Percentiles rank a stretch among this genome's conserved stretches.
Evolutionary conservation across 2,797 vertebrate species (phyloP).

Genomic region (Gobio occitaniae): DNA sequence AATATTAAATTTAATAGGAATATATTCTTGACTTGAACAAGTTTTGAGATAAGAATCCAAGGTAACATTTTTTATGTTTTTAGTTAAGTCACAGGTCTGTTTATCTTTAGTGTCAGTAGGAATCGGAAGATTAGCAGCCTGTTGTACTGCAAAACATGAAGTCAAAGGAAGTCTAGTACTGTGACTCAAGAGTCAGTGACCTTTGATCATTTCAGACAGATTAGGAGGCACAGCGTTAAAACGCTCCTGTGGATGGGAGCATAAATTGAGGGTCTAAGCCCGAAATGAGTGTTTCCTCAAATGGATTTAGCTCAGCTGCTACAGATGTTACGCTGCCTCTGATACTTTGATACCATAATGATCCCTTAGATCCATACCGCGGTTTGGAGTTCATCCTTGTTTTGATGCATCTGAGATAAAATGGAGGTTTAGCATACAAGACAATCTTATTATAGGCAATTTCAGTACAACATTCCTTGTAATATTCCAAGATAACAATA

Average conservation of each 20-base stretch:
- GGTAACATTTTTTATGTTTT: conserved; percentile 8
- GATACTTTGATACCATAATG: conserved; percentile 36
- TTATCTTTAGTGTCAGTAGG: neutral
- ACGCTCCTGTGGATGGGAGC: conserved; percentile 38
- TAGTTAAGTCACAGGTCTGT: conserved; percentile 14
- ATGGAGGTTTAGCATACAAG: neutral
- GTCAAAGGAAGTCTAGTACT: conserved; percentile 51
- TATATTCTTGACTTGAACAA: neutral
- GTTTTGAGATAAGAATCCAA: neutral
- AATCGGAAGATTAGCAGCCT: conserved; percentile 40
- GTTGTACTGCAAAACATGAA: conserved; percentile 38
- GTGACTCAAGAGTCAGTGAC: conserved; percentile 18
- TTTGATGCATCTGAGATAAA: conserved; percentile 12
- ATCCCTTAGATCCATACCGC: neutral
- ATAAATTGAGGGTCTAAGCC: conserved; percentile 33
- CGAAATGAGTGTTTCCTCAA: conserved; percentile 43
- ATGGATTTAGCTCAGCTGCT: conserved; percentile 32
- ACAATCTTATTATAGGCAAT: conserved; percentile 13
- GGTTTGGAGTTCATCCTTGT: conserved; percentile 25
- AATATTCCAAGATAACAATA: conserved; percentile 27
- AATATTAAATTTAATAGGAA: neutral
- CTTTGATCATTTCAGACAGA: conserved; percentile 51
- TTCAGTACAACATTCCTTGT: conserved; percentile 15
- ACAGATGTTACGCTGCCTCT: conserved; percentile 32
- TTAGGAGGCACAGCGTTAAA: conserved; percentile 23